Evolutionary conservation across 2,888 invertebrate genomes (phyloP).

Genomic region (Spatulosminthurus flaviceps): DNA sequence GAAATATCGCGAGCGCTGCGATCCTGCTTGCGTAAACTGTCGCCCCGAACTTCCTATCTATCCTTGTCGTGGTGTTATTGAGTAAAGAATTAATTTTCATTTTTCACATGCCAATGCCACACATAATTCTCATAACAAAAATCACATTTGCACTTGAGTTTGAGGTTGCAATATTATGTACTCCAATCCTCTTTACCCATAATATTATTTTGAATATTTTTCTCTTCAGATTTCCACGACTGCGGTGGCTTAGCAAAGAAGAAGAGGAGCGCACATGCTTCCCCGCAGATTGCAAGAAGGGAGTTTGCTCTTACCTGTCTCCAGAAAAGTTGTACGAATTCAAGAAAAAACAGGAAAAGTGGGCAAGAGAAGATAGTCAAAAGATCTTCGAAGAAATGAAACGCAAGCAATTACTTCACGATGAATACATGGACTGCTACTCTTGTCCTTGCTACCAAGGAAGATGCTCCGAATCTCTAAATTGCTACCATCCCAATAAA

Average conservation of each 20-base stretch:
- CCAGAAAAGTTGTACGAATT: slow-evolving; percentile 15
- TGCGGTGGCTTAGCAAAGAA: slow-evolving; percentile 50
- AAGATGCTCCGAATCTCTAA: slow-evolving; percentile 5
- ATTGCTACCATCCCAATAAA: slow-evolving; percentile 14
- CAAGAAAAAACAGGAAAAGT: not conserved
- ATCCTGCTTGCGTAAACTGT: slow-evolving; percentile 51
- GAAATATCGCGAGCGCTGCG: slow-evolving; percentile 50
- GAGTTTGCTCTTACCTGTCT: not conserved
- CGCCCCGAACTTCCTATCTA: slow-evolving; percentile 52
- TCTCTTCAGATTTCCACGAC: slow-evolving; percentile 43
- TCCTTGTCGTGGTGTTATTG: slow-evolving; percentile 58
- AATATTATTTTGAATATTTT: not conserved
- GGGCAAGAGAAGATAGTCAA: slow-evolving; percentile 15
- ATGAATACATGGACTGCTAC: not conserved
- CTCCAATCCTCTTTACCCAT: no score
- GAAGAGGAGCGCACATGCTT: slow-evolving; percentile 50
- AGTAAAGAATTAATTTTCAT: slow-evolving; percentile 11
- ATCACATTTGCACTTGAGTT: no score
- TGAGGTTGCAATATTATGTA: no score
- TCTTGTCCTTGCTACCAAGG: not conserved
- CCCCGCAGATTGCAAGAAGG: slow-evolving; percentile 44
- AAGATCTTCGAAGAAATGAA: not conserved
- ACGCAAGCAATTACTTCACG: not conserved
- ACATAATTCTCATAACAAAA: no score
- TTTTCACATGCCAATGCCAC: no score